Evolutionary conservation across 1,140 invertebrate genomes (phyloP), one percentile per base, ranked within the genome.

Genomic region (Zaprionus taronus): DNA sequence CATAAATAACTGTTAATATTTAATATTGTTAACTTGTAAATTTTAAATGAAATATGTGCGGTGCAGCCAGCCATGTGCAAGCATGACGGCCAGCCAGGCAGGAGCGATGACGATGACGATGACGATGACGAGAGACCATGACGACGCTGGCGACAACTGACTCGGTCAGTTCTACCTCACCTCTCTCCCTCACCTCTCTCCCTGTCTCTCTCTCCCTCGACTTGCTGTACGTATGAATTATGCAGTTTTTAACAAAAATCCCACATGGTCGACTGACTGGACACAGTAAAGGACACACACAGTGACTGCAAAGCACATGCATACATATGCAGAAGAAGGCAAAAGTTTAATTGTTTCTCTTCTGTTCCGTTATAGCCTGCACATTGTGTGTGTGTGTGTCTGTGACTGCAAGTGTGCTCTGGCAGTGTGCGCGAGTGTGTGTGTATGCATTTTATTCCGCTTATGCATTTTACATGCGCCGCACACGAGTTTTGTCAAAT

Each of bases 21-120:
- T 89, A 89, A 89, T 89, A 89, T 89, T 89, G 85, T 89, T 89
- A 89, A 89, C 85, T 90, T 89, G 85, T 89, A 89, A 89, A 89
- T 89, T 90, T 89, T 83, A 90, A 91, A 90, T 90, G 82, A 90
- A 91, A 90, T 90, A 90, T 79, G 76, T 77, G 76, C 63, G 61
- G 72, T 26, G 63, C 62, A 68, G 74, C 83, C 73, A 73, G 74
- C 83, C 73, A 73, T 72, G 79, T 56, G 63, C 66, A 73, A 80
- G 65, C 51, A 67, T 41, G 55, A 71, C 20, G 53, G 24, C 61
- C 38, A 58, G 12, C 22, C 22, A 12, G 47, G 3, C 11, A 34
- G 64, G 70, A n/a, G n/a, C n/a, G n/a, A n/a, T n/a, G n/a, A n/a
- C n/a, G n/a, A 78, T 56, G 74, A 68, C 70, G 67, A 51, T 24